phyloP scores from a whole-genome alignment of 2,888 invertebrate species.

The Platycheirus rosarum region DNA sequence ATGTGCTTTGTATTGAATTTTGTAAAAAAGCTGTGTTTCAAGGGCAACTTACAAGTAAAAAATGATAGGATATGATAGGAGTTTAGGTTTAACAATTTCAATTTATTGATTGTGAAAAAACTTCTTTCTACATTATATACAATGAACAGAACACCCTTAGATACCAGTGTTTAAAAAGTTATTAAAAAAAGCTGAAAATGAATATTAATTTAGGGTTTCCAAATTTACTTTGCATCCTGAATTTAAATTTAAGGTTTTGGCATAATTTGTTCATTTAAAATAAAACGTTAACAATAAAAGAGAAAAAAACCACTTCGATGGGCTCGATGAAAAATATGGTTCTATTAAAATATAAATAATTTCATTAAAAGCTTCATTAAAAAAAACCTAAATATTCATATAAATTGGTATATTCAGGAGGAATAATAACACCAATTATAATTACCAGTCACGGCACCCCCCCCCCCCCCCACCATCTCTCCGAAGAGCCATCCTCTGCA shows the following conservation, averaged over 20 bases:
- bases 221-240: slow-evolving; percentile 3
- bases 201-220: slow-evolving; percentile 3
- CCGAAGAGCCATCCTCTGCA: slow-evolving; percentile 25
- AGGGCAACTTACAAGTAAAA: too few relatives aligned
- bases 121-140: too few relatives aligned
- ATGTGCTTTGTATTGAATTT: too few relatives aligned
- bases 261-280: not conserved
- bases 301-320: not conserved
- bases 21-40: too few relatives aligned
- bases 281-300: not conserved
- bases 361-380: slow-evolving; percentile 16
- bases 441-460: slow-evolving; percentile 20
- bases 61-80: too few relatives aligned
- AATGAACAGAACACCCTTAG: too few relatives aligned
- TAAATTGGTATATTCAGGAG: slow-evolving; percentile 8
- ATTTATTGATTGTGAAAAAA: too few relatives aligned
- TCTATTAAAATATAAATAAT: slow-evolving; percentile 37
- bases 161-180: too few relatives aligned
- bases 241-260: not conserved
- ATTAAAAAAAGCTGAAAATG: not conserved
- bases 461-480: not conserved
- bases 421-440: slow-evolving; percentile 38
- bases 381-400: not conserved
- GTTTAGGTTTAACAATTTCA: too few relatives aligned
- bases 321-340: not conserved